phyloP scores from a whole-genome alignment of 2,888 invertebrate genomes.

The Cyaniris semiargus region DNA sequence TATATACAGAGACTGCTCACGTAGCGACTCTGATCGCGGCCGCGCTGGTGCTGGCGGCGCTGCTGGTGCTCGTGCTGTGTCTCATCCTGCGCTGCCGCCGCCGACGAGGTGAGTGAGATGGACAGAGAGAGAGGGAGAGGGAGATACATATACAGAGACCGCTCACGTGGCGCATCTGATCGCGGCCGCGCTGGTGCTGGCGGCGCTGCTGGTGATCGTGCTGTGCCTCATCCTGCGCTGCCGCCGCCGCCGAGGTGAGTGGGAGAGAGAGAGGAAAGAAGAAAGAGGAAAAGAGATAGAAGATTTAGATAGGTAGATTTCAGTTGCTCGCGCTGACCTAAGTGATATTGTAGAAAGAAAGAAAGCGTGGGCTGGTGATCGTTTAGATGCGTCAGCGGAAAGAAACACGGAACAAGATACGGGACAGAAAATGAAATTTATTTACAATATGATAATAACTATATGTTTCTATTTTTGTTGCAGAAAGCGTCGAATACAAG shows the following conservation, averaged over 20 bases:
- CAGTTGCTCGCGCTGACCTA: too few species aligned
- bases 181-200: slow-evolving; percentile 71
- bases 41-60: slow-evolving; percentile 68
- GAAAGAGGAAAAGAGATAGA: not conserved
- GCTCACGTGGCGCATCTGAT: slow-evolving; percentile 75
- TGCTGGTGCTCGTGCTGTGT: slow-evolving; percentile 69
- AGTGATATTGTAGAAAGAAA: too few species aligned
- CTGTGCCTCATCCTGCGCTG: slow-evolving; percentile 71
- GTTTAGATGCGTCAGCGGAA: too few species aligned
- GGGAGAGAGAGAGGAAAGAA: not conserved
- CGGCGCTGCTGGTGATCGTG: slow-evolving; percentile 67
- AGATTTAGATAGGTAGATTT: too few species aligned
- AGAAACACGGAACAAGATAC: not conserved
- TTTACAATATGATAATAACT: not conserved
- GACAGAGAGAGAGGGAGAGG: not conserved
- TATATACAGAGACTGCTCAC: slow-evolving; percentile 67
- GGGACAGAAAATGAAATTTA: not conserved
- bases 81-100: slow-evolving; percentile 68
- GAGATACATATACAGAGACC: slow-evolving; percentile 58
- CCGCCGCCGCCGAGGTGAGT: slow-evolving; percentile 65
- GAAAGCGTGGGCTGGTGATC: too few species aligned
- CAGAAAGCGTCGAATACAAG: slow-evolving; percentile 91
- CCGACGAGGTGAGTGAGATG: slow-evolving; percentile 58
- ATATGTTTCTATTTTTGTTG: slow-evolving; percentile 52
- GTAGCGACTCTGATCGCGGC: slow-evolving; percentile 75